Conservation (phyloP, 1,140 invertebrate species). For the Gryllus bimaculatus region DNA sequence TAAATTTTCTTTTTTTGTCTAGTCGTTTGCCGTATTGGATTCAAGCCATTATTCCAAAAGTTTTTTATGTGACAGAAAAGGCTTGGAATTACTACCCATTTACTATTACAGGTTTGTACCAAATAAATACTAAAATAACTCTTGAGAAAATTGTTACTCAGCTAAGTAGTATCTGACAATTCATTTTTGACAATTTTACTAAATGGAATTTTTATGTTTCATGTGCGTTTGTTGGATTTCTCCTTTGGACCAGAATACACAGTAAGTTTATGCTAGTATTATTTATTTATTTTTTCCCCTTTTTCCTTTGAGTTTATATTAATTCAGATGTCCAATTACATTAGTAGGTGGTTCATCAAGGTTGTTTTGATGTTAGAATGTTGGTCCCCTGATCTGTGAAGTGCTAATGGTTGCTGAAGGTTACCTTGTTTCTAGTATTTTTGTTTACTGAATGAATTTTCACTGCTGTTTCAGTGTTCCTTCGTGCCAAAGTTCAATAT, state of each 20-base stretch:
- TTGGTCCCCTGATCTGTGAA: too few relatives aligned
- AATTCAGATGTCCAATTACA: too few relatives aligned
- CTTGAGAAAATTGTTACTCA: neutral
- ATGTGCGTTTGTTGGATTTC: neutral
- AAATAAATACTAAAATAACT: neutral
- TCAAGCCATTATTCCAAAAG: slow-evolving; percentile 72
- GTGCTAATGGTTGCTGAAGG: too few relatives aligned
- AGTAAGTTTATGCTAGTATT: slow-evolving; percentile 23
- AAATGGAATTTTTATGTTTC: neutral
- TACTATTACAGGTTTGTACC: slow-evolving; percentile 66
- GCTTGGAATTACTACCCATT: slow-evolving; percentile 93
- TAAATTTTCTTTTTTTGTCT: slow-evolving; percentile 31
- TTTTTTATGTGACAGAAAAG: slow-evolving; percentile 90
- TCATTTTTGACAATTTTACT: neutral
- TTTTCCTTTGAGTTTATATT: neutral
- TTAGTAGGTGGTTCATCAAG: too few relatives aligned
- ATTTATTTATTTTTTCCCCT: neutral
- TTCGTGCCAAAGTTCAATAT: slow-evolving; percentile 83
- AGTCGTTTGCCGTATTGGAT: slow-evolving; percentile 86
- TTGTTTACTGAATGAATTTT: slow-evolving; percentile 28
- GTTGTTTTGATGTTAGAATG: too few relatives aligned
- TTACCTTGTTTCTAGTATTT: too few relatives aligned
- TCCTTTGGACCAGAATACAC: slow-evolving; percentile 41
- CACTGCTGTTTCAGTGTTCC: slow-evolving; percentile 60
- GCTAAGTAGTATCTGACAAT: neutral